Percentiles rank a stretch among this genome's conserved stretches.
phyloP scores from a whole-genome alignment of 2,888 invertebrate species.

The Agrilus cyanescens region DNA sequence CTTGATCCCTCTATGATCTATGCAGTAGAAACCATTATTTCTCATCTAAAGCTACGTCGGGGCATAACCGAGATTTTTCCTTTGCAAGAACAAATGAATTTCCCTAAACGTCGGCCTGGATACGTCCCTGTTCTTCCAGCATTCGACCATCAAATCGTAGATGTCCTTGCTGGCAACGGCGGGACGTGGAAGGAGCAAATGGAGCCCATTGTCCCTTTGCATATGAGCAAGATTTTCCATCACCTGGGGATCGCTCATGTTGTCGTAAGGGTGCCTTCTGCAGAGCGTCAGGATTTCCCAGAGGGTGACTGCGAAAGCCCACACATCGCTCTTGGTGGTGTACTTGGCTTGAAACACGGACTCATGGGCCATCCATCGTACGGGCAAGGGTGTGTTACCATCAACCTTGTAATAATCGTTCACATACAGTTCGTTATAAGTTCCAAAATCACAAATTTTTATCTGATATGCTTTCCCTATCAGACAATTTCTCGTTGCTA shows the following conservation, averaged over 20 bases:
- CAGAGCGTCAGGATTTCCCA: slow-evolving; percentile 78
- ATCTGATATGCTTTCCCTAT: slow-evolving; percentile 72
- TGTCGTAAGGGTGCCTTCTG: slow-evolving; percentile 64
- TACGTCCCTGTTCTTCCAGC: slow-evolving; percentile 67
- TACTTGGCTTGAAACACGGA: slow-evolving; percentile 69
- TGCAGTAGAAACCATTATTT: slow-evolving; percentile 16
- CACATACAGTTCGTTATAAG: slow-evolving; percentile 67
- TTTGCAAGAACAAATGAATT: slow-evolving; percentile 68
- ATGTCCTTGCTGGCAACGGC: slow-evolving; percentile 66
- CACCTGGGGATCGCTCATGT: slow-evolving; percentile 64
- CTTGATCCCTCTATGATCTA: slow-evolving; percentile 19
- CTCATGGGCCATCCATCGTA: slow-evolving; percentile 89
- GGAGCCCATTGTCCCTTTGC: slow-evolving; percentile 49
- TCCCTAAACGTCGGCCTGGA: slow-evolving; percentile 71
- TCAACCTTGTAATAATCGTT: slow-evolving; percentile 75
- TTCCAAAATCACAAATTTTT: slow-evolving; percentile 77
- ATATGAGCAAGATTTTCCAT: slow-evolving; percentile 68
- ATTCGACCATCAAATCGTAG: slow-evolving; percentile 74
- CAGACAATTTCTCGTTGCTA: slow-evolving; percentile 79
- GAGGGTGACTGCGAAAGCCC: slow-evolving; percentile 80
- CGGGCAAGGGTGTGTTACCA: slow-evolving; percentile 64
- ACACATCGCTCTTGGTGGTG: slow-evolving; percentile 82
- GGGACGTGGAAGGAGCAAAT: slow-evolving; percentile 53
- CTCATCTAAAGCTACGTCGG: slow-evolving; percentile 39
- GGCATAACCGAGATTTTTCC: slow-evolving; percentile 53